These are phyloP conservation scores for Cydia pomonella DNA, from an alignment of 1,140 invertebrate genomes.

Conservation along the genomic window DNA sequence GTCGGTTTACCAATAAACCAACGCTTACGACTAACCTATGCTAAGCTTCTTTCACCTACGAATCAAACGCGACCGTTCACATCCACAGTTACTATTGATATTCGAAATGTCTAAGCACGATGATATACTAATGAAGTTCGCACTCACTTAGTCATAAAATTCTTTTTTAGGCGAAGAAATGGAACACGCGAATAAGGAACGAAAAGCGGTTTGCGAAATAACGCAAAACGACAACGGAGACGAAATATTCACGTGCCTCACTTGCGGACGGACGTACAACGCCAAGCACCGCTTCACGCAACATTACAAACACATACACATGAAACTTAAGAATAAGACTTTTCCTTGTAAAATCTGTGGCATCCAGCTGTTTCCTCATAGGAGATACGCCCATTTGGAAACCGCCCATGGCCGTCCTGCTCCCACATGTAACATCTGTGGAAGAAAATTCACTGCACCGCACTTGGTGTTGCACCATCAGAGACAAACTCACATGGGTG, in stretches of 20 bases:
- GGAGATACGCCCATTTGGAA: slow-evolving; percentile 47
- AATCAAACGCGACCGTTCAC: no score
- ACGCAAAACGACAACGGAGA: background rate
- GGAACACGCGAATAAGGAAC: background rate
- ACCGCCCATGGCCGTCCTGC: slow-evolving; percentile 46
- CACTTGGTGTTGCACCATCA: slow-evolving; percentile 51
- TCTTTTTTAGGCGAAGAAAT: background rate
- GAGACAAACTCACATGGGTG: slow-evolving; percentile 47
- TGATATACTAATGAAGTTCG: background rate
- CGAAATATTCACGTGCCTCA: slow-evolving; percentile 4
- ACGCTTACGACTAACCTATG: no score
- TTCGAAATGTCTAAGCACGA: background rate
- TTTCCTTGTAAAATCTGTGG: slow-evolving; percentile 41
- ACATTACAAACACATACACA: background rate
- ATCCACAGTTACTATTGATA: no score
- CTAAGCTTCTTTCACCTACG: no score
- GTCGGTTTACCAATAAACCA: no score
- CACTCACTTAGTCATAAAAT: background rate
- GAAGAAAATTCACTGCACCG: slow-evolving; percentile 48
- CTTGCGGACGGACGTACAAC: background rate
- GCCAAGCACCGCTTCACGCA: background rate
- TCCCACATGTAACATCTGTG: slow-evolving; percentile 50
- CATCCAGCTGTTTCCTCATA: slow-evolving; percentile 41
- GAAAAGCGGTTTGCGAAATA: background rate
- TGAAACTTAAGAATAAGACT: background rate